phyloP scores from a whole-genome alignment of 1,140 invertebrate genomes.

The Drosophila ercepeae region DNA sequence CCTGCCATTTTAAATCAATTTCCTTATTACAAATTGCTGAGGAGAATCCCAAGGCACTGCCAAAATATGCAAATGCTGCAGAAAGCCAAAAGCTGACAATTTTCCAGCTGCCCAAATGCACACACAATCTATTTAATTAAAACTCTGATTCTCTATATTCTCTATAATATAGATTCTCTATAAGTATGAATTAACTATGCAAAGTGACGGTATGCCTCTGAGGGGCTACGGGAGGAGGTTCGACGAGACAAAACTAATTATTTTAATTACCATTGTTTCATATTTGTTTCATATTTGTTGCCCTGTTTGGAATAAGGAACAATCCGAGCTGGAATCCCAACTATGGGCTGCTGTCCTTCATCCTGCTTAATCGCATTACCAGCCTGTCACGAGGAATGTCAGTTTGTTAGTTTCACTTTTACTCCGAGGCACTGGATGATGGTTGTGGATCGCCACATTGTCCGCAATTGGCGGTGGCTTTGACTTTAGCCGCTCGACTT shows the following conservation, averaged over 20 bases:
- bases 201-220: constrained; percentile 16
- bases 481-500: constrained; percentile 49
- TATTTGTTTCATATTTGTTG: neutral
- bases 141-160: too few species aligned
- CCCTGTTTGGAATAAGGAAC: constrained; percentile 10
- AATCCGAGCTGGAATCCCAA: constrained; percentile 38
- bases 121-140: constrained; percentile 71
- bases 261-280: constrained; percentile 69
- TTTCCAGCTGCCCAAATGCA: neutral
- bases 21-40: constrained; percentile 65
- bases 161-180: too few species aligned
- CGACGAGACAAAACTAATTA: constrained; percentile 76
- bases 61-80: constrained; percentile 68
- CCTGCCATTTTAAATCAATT: constrained; percentile 73
- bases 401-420: constrained; percentile 84
- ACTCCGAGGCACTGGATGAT: constrained; percentile 39
- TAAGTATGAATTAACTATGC: constrained; percentile 67
- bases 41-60: constrained; percentile 38
- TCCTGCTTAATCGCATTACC: constrained; percentile 83
- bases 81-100: constrained; percentile 48
- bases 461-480: constrained; percentile 60
- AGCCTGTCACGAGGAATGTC: constrained; percentile 83
- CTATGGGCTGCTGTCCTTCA: constrained; percentile 69
- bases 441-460: constrained; percentile 43
- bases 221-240: constrained; percentile 1